Percentiles rank a stretch among this genome's conserved stretches.
Conservation (phyloP, 2,113 vertebrate species). For the Ursus arctos region DNA sequence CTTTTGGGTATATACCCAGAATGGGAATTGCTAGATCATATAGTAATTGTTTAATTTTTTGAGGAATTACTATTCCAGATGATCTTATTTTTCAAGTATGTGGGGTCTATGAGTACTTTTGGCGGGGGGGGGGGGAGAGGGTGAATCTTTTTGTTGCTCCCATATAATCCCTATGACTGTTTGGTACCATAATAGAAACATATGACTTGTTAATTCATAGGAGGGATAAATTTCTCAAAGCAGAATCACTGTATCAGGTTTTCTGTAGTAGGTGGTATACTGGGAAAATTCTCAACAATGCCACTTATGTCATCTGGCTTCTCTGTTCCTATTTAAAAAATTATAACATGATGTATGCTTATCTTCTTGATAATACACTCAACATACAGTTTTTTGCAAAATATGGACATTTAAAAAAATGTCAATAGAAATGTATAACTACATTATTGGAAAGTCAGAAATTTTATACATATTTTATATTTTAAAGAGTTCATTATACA, state of each 20-base stretch:
- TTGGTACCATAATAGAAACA: neutral
- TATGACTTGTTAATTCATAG: neutral
- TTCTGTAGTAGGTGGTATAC: neutral
- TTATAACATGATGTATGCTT: neutral
- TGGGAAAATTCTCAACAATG: neutral
- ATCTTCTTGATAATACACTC: neutral
- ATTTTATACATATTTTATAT: constrained; percentile 20
- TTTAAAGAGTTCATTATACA: constrained; percentile 20
- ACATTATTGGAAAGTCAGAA: neutral
- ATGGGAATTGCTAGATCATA: neutral
- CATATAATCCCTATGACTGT: neutral
- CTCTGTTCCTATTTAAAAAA: neutral
- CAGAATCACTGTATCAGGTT: neutral
- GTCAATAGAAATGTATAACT: neutral
- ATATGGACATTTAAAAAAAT: neutral
- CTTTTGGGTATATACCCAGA: neutral
- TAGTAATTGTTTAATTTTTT: neutral
- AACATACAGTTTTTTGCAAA: constrained; percentile 6
- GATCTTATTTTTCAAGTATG: constrained; percentile 45
- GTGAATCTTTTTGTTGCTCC: neutral
- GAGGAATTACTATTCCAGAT: neutral
- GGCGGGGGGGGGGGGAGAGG: neutral
- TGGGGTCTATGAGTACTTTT: neutral
- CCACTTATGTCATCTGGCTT: neutral
- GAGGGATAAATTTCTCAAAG: neutral